phyloP scores from a whole-genome alignment of 2,888 invertebrate genomes.

The Sarcophaga subvicina region DNA sequence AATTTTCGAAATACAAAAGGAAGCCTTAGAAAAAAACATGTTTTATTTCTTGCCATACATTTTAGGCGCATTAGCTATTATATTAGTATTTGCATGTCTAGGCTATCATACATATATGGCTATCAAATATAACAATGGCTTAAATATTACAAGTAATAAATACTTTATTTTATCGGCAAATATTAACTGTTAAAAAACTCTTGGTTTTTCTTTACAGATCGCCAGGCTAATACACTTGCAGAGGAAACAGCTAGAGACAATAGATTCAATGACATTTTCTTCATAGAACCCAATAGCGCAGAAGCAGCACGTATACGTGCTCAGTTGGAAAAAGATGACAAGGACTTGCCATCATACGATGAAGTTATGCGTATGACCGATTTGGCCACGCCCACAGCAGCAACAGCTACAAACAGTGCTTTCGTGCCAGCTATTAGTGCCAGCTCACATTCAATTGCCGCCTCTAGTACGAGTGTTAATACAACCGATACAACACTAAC shows the following conservation, averaged over 20 bases:
- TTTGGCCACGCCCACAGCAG: constrained; percentile 64
- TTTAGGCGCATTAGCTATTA: constrained; percentile 7
- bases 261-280: constrained; percentile 77
- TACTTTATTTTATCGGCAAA: not conserved
- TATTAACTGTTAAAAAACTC: not conserved
- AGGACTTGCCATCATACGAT: constrained; percentile 79
- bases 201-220: constrained; percentile 72
- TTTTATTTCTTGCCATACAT: constrained; percentile 30
- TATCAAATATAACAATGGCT: not conserved
- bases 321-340: constrained; percentile 78
- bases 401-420: not conserved
- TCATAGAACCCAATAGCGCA: constrained; percentile 75
- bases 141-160: constrained; percentile 12
- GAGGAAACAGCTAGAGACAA: constrained; percentile 70
- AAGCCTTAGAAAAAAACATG: not conserved
- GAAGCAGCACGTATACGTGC: constrained; percentile 76
- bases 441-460: constrained; percentile 52
- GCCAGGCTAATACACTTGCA: constrained; percentile 74
- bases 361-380: constrained; percentile 79
- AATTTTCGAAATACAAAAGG: no score
- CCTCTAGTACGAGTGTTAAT: constrained; percentile 55
- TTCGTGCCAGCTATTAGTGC: constrained; percentile 17
- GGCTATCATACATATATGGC: constrained; percentile 42
- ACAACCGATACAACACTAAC: constrained; percentile 72
- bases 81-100: constrained; percentile 50